Conservation (phyloP, 2,888 invertebrate species). For the Phymatocera aterrima region DNA sequence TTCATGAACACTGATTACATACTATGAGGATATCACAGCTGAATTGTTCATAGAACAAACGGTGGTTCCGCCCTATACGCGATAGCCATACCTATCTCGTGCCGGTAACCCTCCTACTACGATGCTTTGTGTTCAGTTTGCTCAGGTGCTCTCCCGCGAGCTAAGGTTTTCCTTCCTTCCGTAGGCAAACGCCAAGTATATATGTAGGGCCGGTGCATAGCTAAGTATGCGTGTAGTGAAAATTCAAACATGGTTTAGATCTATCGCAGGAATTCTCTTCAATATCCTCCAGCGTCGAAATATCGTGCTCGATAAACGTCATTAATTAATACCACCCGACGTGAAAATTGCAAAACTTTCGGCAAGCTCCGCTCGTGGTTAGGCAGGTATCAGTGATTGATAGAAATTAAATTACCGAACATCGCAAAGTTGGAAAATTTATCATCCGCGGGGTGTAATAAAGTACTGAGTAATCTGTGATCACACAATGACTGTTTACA, state of each 20-base stretch:
- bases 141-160: background rate
- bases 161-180: background rate
- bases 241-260: background rate
- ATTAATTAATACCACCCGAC: background rate
- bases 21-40: background rate
- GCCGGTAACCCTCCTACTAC: background rate
- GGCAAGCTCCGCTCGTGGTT: background rate
- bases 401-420: background rate
- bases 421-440: background rate
- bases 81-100: background rate
- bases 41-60: background rate
- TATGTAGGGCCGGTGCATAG: background rate
- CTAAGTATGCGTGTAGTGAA: background rate
- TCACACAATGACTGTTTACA: background rate
- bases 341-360: background rate
- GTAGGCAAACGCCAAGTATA: background rate
- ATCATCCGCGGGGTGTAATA: background rate
- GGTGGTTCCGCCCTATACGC: background rate
- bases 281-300: background rate
- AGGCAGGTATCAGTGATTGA: background rate
- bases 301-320: background rate
- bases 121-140: conserved; percentile 8
- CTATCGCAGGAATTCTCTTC: background rate
- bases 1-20: too few species aligned
- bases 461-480: background rate